Evolutionary conservation across 2,797 vertebrate genomes (phyloP).

Genomic region (Coregonus suidteri): DNA sequence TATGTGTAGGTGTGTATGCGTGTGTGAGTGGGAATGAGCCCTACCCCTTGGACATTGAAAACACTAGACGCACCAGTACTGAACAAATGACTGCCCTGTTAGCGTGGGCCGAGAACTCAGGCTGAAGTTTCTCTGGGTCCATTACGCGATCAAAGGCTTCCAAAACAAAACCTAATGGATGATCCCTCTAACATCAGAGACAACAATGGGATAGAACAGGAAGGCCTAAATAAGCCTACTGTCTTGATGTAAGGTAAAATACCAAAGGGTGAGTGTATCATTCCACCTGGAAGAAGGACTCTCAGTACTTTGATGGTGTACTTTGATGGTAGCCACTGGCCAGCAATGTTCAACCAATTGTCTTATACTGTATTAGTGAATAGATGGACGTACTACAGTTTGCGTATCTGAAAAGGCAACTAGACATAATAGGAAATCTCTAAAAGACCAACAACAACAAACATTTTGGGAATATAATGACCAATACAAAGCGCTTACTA

Average conservation of each 20-base stretch:
- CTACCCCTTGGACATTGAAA: neutral
- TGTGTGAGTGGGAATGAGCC: neutral
- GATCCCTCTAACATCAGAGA: neutral
- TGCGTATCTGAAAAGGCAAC: no score
- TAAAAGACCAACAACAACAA: no score
- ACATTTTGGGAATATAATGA: no score
- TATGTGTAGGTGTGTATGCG: no score
- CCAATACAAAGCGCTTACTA: no score
- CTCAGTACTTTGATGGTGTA: no score
- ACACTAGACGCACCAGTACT: neutral
- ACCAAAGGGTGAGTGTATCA: neutral
- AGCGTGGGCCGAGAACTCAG: neutral
- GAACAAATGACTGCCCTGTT: neutral
- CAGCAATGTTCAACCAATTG: no score
- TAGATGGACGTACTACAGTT: no score
- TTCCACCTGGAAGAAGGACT: no score
- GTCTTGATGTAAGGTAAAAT: neutral
- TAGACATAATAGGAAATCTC: no score
- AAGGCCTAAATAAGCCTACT: neutral
- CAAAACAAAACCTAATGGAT: slow-evolving; percentile 9
- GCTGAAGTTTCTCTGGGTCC: slow-evolving; percentile 4
- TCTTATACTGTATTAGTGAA: no score
- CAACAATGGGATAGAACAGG: neutral
- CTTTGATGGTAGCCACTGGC: no score
- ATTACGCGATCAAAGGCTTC: slow-evolving; percentile 19